Conservation (phyloP, 2,797 vertebrate species). For the Amblyraja radiata region DNA sequence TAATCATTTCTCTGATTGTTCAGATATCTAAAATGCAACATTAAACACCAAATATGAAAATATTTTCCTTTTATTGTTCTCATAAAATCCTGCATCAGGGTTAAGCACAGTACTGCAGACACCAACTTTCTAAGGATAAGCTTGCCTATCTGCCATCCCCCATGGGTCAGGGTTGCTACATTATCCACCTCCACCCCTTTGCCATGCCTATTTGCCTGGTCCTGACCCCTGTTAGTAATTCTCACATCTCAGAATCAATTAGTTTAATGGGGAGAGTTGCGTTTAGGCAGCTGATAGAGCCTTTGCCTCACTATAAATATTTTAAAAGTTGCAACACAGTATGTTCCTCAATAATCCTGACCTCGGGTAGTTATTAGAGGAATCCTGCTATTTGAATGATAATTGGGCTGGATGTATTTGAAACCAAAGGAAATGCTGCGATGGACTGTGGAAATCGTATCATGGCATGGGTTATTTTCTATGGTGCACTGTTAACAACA, state of each 20-base stretch:
- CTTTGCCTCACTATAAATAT: too few relatives aligned
- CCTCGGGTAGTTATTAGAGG: too few relatives aligned
- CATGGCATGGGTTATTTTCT: neutral
- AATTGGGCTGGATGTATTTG: neutral
- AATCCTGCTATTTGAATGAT: neutral
- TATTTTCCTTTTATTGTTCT: neutral
- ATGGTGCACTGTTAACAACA: neutral
- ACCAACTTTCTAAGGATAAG: too few relatives aligned
- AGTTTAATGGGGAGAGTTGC: too few relatives aligned
- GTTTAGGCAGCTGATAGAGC: too few relatives aligned
- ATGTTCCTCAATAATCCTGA: too few relatives aligned
- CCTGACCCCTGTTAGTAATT: too few relatives aligned
- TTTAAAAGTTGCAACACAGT: too few relatives aligned
- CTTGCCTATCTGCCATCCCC: neutral
- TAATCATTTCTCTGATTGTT: neutral
- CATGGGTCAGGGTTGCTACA: too few relatives aligned
- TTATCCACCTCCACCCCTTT: neutral
- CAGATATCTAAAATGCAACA: neutral
- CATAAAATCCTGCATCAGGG: neutral
- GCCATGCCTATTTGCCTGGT: too few relatives aligned
- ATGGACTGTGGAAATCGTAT: neutral
- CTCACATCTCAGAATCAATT: too few relatives aligned
- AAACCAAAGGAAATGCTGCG: neutral
- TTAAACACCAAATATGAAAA: neutral
- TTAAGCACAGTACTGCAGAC: neutral